Percentiles rank a stretch among this genome's conserved stretches.
phyloP scores from a whole-genome alignment of 2,888 invertebrate genomes.

The Troides oblongomaculatus region DNA sequence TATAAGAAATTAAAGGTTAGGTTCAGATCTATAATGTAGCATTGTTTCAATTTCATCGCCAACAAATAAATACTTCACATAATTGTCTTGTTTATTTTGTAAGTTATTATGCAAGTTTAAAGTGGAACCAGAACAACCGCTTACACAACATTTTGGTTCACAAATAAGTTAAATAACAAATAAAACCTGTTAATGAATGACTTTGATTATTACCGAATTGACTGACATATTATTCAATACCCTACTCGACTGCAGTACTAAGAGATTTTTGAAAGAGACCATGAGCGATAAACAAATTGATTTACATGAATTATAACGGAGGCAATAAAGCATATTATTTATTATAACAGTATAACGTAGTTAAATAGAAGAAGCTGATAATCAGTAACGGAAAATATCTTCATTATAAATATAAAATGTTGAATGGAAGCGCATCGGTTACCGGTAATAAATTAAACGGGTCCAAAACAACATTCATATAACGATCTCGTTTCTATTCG shows the following conservation, averaged over 20 bases:
- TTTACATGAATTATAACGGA: neutral
- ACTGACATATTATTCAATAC: conserved; percentile 1
- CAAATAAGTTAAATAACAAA: conserved; percentile 11
- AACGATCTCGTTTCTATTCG: conserved; percentile 28
- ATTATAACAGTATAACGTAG: neutral
- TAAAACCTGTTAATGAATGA: conserved; percentile 11
- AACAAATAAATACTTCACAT: neutral
- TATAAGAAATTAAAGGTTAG: neutral
- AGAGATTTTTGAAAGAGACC: neutral
- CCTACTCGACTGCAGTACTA: neutral
- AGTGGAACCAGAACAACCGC: conserved; percentile 7
- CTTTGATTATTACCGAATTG: neutral
- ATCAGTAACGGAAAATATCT: conserved; percentile 10
- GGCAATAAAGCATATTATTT: neutral
- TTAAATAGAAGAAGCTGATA: neutral
- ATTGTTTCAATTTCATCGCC: neutral
- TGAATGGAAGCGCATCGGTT: conserved; percentile 13
- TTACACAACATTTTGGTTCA: neutral
- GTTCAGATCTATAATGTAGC: neutral
- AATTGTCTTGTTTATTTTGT: neutral
- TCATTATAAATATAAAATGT: conserved; percentile 17
- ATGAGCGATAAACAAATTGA: neutral
- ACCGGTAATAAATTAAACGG: conserved; percentile 24
- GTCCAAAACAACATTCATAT: conserved; percentile 21
- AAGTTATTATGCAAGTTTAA: neutral